Evolutionary conservation across 1,140 invertebrate genomes (phyloP).

Genomic region (Drosophila pseudoananassae): DNA sequence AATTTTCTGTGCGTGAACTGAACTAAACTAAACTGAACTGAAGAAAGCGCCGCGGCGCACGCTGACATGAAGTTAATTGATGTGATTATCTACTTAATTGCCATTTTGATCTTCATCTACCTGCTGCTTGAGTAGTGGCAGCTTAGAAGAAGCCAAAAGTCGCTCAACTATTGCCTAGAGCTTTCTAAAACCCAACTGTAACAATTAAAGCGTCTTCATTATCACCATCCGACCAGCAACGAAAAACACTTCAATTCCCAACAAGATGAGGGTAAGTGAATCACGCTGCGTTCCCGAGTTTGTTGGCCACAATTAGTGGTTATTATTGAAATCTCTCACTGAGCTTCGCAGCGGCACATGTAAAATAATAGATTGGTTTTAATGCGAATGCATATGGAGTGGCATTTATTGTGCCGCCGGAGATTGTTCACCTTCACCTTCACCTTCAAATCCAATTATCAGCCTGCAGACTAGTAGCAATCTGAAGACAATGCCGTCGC

Average conservation of each 20-base stretch:
- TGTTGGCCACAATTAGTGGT: constrained; percentile 57
- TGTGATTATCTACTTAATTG: constrained; percentile 82
- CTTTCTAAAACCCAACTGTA: constrained; percentile 50
- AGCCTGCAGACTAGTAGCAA: not conserved
- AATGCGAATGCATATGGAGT: constrained; percentile 56
- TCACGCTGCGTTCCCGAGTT: constrained; percentile 22
- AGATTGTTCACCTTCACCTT: constrained; percentile 36
- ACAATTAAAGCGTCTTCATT: constrained; percentile 19
- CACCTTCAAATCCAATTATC: constrained; percentile 41
- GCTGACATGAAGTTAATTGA: constrained; percentile 84
- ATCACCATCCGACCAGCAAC: constrained; percentile 20
- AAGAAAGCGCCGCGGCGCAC: constrained; percentile 71
- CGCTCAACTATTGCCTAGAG: constrained; percentile 37
- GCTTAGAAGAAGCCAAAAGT: constrained; percentile 47
- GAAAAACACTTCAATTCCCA: constrained; percentile 14
- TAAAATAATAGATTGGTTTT: constrained; percentile 21
- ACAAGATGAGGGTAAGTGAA: constrained; percentile 68
- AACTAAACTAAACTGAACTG: constrained; percentile 7
- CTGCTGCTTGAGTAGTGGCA: constrained; percentile 70
- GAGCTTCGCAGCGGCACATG: constrained; percentile 17
- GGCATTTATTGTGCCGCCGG: not conserved
- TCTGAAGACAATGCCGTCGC: constrained; percentile 58
- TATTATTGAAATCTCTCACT: constrained; percentile 40
- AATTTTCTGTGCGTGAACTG: constrained; percentile 24
- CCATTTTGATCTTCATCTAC: constrained; percentile 80